Percentiles rank a stretch among this genome's conserved stretches.
These are phyloP conservation scores for Stenodera caucasica DNA, from an alignment of 2,888 invertebrate species.

Conservation along the genomic window DNA sequence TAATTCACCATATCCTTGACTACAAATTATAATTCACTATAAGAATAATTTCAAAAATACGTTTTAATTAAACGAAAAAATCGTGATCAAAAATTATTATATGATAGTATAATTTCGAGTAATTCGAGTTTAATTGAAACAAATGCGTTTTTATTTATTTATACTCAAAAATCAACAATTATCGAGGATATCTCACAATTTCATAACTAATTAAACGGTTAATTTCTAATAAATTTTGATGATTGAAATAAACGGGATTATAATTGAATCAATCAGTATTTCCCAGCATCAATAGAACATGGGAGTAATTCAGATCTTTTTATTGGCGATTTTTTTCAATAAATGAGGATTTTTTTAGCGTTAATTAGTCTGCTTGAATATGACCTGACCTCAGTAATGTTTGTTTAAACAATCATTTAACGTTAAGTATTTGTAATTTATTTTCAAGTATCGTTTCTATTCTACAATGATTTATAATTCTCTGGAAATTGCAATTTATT, in stretches of 20 bases:
- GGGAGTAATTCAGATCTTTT: neutral
- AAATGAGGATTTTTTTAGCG: neutral
- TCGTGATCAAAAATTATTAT: too few relatives aligned
- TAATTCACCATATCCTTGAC: constrained; percentile 23
- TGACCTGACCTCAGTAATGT: neutral
- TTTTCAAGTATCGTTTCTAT: neutral
- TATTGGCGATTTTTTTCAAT: neutral
- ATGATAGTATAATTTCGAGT: too few relatives aligned
- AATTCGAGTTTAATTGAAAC: too few relatives aligned
- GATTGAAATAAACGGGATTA: constrained; percentile 27
- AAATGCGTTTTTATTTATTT: too few relatives aligned
- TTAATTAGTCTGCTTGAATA: neutral
- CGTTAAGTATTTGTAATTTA: neutral
- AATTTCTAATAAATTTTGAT: neutral
- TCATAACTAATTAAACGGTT: neutral
- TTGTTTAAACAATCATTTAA: neutral
- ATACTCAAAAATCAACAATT: neutral
- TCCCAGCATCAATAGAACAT: neutral
- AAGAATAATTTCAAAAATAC: too few relatives aligned
- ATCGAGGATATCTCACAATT: neutral
- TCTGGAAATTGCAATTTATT: neutral
- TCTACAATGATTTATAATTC: neutral
- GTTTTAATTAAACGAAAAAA: too few relatives aligned
- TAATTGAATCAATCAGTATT: constrained; percentile 25
- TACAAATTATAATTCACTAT: constrained; percentile 16